Conservation (phyloP, 2,888 invertebrate species). For the Augochlorella aurata region DNA sequence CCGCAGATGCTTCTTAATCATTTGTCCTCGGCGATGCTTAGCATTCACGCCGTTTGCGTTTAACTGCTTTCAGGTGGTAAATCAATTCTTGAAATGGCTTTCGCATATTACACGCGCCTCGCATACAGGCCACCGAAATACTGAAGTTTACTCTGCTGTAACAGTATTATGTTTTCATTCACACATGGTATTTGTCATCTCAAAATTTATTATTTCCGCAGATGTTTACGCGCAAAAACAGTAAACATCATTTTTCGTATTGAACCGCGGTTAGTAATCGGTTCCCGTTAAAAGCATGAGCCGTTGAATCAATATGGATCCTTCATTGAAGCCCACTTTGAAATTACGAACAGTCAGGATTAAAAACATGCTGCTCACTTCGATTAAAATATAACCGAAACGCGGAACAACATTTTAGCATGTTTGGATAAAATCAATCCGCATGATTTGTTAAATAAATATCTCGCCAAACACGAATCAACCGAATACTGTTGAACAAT, state of each 20-base stretch:
- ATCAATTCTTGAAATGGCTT: not conserved
- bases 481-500: too few relatives aligned
- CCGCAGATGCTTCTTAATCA: too few relatives aligned
- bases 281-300: not conserved
- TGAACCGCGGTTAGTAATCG: not conserved
- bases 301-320: not conserved
- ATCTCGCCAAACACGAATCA: not conserved
- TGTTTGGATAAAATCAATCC: not conserved
- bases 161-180: not conserved
- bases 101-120: not conserved
- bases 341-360: not conserved
- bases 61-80: not conserved
- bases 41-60: not conserved
- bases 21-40: not conserved
- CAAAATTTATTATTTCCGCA: not conserved
- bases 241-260: not conserved
- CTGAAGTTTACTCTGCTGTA: not conserved
- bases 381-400: not conserved
- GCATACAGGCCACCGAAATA: not conserved
- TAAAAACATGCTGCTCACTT: not conserved
- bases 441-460: not conserved
- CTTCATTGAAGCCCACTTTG: not conserved
- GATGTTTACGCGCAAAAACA: not conserved
- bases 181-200: not conserved
- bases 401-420: not conserved